Conservation (phyloP, 1,140 invertebrate species). For the Brachystomella parvula region DNA sequence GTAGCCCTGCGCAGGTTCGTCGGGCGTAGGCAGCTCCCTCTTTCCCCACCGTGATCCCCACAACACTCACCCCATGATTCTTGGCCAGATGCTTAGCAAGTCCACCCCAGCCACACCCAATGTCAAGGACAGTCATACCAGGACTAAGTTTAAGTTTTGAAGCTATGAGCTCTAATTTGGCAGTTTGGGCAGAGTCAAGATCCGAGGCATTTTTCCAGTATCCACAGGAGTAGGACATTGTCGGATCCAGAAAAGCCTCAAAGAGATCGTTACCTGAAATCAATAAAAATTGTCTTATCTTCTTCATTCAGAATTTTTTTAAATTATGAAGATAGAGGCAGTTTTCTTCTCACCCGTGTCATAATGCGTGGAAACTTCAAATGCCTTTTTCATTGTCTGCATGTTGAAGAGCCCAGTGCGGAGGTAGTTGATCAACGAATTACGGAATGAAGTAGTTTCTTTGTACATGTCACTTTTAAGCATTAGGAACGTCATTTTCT, state of each 20-base stretch:
- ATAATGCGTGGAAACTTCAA: conserved; percentile 23
- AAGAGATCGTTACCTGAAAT: conserved; percentile 28
- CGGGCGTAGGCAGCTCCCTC: conserved; percentile 26
- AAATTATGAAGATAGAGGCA: not conserved
- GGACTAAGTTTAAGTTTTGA: conserved; percentile 20
- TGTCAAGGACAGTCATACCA: conserved; percentile 26
- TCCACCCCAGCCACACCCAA: conserved; percentile 34
- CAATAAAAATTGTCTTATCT: not conserved
- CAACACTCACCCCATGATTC: conserved; percentile 24
- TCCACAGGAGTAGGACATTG: conserved; percentile 20
- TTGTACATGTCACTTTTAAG: conserved; percentile 9
- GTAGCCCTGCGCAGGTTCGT: conserved; percentile 17
- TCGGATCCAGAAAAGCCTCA: conserved; percentile 21
- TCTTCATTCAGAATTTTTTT: conserved; percentile 1
- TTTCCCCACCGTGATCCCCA: conserved; percentile 27
- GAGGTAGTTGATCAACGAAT: not conserved
- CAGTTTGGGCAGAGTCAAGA: conserved; percentile 18
- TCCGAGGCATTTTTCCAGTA: conserved; percentile 26
- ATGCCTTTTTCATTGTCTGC: conserved; percentile 10
- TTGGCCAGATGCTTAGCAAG: conserved; percentile 28
- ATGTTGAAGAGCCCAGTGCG: conserved; percentile 9
- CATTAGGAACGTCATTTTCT: conserved; percentile 5
- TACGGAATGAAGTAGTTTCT: not conserved
- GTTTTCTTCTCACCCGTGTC: conserved; percentile 10
- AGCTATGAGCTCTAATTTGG: conserved; percentile 23